Percentiles rank a stretch among this genome's conserved stretches.
Conservation (phyloP, 2,113 vertebrate species). For the Ceuthmochares aereus region DNA sequence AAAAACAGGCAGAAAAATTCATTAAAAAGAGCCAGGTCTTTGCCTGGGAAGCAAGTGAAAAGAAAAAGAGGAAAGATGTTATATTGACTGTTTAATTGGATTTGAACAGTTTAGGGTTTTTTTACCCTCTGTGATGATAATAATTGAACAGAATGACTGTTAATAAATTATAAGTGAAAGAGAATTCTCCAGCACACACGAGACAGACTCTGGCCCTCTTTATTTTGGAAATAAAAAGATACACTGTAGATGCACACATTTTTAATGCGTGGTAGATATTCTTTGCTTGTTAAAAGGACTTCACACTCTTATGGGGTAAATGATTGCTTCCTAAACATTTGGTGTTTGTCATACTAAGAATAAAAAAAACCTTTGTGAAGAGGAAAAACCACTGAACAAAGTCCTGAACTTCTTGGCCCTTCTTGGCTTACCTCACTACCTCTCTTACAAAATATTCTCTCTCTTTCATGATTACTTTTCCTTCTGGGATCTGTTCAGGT, state of each 20-base stretch:
- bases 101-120: not conserved
- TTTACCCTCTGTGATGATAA: not conserved
- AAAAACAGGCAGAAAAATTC: not conserved
- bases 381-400: not conserved
- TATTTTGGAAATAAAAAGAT: not conserved
- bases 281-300: not conserved
- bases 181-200: not conserved
- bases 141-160: not conserved
- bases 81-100: not conserved
- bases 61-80: not conserved
- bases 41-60: not conserved
- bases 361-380: not conserved
- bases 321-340: not conserved
- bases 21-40: not conserved
- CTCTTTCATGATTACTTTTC: not conserved
- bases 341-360: not conserved
- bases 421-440: not conserved
- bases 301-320: not conserved
- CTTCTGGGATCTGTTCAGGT: not conserved
- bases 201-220: not conserved
- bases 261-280: not conserved
- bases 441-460: not conserved
- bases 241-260: not conserved
- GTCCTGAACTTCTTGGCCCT: not conserved
- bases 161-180: not conserved